Conservation (phyloP, 2,888 invertebrate genomes). For the Microdon myrmicae region DNA sequence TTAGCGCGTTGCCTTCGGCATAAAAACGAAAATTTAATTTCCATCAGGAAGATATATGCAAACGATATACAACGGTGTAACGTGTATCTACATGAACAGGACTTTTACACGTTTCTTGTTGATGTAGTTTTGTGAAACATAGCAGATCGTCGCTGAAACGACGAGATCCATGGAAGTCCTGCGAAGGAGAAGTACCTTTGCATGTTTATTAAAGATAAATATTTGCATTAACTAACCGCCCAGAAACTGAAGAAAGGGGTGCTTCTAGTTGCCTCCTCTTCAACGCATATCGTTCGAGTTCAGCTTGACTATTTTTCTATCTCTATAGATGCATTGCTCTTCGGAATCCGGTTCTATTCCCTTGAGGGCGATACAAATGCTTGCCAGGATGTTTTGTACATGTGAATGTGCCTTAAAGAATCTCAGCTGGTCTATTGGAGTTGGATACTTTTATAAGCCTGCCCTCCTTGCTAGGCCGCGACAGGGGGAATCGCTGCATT, state of each 20-base stretch:
- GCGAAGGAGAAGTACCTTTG: constrained; percentile 49
- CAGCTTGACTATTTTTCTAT: not conserved
- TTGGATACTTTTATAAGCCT: constrained; percentile 45
- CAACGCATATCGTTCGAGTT: constrained; percentile 14
- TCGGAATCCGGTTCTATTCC: not conserved
- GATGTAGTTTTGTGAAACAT: too few species aligned
- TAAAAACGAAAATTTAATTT: constrained; percentile 44
- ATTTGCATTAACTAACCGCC: constrained; percentile 52
- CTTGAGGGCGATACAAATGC: constrained; percentile 31
- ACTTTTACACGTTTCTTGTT: too few species aligned
- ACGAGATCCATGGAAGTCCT: too few species aligned
- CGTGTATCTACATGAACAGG: constrained; percentile 11
- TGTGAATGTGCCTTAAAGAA: constrained; percentile 26
- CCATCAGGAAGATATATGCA: constrained; percentile 40
- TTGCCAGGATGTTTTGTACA: too few species aligned
- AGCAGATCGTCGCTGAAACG: too few species aligned
- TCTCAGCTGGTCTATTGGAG: constrained; percentile 43
- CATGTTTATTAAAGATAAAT: constrained; percentile 53
- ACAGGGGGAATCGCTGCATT: constrained; percentile 3
- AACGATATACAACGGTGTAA: too few species aligned
- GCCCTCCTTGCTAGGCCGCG: constrained; percentile 4
- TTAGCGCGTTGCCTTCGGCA: not conserved
- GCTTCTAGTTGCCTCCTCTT: constrained; percentile 12
- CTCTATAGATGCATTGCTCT: not conserved
- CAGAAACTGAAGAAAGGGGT: constrained; percentile 16